Evolutionary conservation across 2,888 invertebrate species (phyloP).

Genomic region (Leptinotarsa rubiginosa): DNA sequence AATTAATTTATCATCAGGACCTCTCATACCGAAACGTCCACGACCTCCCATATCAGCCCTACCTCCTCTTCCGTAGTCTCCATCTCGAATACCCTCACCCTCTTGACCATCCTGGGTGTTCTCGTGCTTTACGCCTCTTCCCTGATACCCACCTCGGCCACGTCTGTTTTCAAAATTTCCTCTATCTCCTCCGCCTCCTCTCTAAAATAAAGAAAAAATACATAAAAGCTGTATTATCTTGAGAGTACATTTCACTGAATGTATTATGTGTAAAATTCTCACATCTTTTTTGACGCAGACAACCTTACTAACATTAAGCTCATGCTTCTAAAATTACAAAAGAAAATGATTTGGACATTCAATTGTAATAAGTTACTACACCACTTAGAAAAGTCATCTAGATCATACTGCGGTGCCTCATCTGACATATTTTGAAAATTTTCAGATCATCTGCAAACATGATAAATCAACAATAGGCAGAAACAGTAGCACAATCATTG

Average conservation of each 20-base stretch:
- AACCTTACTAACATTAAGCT: too few relatives aligned
- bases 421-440: too few relatives aligned
- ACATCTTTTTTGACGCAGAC: too few relatives aligned
- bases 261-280: too few relatives aligned
- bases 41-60: slow-evolving; percentile 58
- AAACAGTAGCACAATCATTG: too few relatives aligned
- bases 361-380: too few relatives aligned
- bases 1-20: slow-evolving; percentile 50
- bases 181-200: slow-evolving; percentile 21
- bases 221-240: not conserved
- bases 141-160: slow-evolving; percentile 26
- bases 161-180: slow-evolving; percentile 31
- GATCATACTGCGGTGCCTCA: too few relatives aligned
- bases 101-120: slow-evolving; percentile 15
- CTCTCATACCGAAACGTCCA: slow-evolving; percentile 43
- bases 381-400: too few relatives aligned
- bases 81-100: slow-evolving; percentile 13
- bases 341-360: too few relatives aligned
- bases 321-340: too few relatives aligned
- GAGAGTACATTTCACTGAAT: not conserved
- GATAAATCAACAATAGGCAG: too few relatives aligned
- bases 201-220: not conserved
- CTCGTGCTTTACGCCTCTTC: slow-evolving; percentile 23
- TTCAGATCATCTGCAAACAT: too few relatives aligned
- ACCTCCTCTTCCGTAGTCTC: slow-evolving; percentile 18